Percentiles rank a stretch among this genome's conserved stretches.
Conservation (phyloP, 2,888 invertebrate genomes). For the Diachrysia chrysitis region DNA sequence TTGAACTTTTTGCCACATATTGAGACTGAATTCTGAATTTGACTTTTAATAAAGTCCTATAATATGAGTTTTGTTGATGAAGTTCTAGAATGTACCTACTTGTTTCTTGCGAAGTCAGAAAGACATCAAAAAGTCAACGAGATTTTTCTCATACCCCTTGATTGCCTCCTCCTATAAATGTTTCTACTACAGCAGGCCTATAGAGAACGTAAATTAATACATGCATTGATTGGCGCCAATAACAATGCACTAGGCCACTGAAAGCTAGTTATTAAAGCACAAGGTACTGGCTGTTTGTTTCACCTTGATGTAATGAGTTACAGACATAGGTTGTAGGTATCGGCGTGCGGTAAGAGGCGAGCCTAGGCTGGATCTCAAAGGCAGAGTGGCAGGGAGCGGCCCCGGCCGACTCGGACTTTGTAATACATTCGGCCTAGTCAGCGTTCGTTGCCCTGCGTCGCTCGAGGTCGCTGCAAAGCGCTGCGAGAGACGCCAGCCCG, state of each 20-base stretch:
- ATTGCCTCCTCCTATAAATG: constrained; percentile 8
- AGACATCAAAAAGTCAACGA: constrained; percentile 7
- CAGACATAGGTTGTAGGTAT: constrained; percentile 78
- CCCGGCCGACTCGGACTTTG: constrained; percentile 86
- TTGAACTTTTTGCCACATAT: constrained; percentile 15
- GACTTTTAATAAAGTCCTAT: neutral
- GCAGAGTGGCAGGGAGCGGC: constrained; percentile 86
- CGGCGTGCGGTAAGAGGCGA: constrained; percentile 83
- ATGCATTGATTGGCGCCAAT: constrained; percentile 38
- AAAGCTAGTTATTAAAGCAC: constrained; percentile 57
- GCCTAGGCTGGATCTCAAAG: constrained; percentile 86
- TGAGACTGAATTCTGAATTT: neutral
- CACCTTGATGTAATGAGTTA: constrained; percentile 84
- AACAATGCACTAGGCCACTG: constrained; percentile 50
- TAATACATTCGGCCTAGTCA: constrained; percentile 89
- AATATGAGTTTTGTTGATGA: neutral
- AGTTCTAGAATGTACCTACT: constrained; percentile 21
- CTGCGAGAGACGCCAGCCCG: constrained; percentile 62
- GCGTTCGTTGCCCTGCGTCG: constrained; percentile 85
- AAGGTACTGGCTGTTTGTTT: constrained; percentile 73
- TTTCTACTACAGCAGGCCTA: neutral
- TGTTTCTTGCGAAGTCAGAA: neutral
- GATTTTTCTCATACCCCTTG: constrained; percentile 17
- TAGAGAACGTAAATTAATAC: constrained; percentile 20
- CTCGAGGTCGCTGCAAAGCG: constrained; percentile 79